Evolutionary conservation across 2,888 invertebrate species (phyloP), one percentile per base, ranked within the genome.

Genomic region (Drosophila ezoana): DNA sequence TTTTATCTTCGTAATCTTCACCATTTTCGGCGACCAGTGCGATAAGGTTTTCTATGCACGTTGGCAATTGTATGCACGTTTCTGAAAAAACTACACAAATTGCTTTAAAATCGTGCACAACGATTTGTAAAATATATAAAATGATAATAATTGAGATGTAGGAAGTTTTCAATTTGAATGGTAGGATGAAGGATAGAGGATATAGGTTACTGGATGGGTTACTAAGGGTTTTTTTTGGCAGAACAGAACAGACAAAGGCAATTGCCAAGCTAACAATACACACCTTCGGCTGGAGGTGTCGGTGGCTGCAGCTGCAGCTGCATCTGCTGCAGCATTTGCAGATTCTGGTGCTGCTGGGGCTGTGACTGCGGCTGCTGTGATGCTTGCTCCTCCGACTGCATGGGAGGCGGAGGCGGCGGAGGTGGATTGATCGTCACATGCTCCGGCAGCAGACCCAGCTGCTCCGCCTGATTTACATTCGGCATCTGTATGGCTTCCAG

Each of bases 1-100:
- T 94, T 92, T 94, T 94, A 93, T 94, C 94, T 94, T 95, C 95
- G 93, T 94, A 94, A 92, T 93, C 94, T 93, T 94, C 94, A 90
- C 94, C 94, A 93, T 94, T 94, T 93, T 93, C 92, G 91, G 94
- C 94, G 90, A 94, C 94, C 91, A 92, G 90, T 91, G 94, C 94
- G 91, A 92, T 92, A 90, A 94, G 94, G 89, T 94, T 93, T 82
- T 93, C 92, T 91, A 92, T 89, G 93, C 94, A 91, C 90, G 92
- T 91, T 91, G 92, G 92, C 90, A 92, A 91, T 88, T 90, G 90
- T 90, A 92, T 87, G 83, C 89, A 89, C 67, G 89, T 90, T 91
- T 91, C 92, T 92, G 92, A 92, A 92, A 92, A 91, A 92, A 92
- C 92, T 92, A 92, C 90, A 92, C 90, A 92, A 92, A 92, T 91